phyloP scores from a whole-genome alignment of 2,888 invertebrate genomes.

The Apodemia hepburni region DNA sequence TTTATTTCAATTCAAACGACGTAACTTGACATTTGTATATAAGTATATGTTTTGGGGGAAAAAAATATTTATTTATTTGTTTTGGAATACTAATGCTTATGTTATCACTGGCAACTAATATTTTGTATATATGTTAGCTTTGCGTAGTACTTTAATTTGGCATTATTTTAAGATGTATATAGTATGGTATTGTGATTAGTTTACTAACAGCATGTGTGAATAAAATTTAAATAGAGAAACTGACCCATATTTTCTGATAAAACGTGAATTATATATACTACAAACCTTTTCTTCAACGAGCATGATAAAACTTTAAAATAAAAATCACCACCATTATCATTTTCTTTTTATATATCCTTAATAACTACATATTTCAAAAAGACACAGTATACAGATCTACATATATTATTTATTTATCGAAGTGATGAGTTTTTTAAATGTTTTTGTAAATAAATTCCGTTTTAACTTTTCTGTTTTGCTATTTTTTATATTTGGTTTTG shows the following conservation, averaged over 20 bases:
- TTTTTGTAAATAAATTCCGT: constrained; percentile 21
- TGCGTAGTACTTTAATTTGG: neutral
- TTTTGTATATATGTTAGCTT: constrained; percentile 11
- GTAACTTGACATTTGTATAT: constrained; percentile 12
- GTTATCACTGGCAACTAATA: constrained; percentile 10
- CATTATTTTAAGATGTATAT: constrained; percentile 7
- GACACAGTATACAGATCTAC: constrained; percentile 55
- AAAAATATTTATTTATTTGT: neutral
- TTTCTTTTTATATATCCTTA: neutral
- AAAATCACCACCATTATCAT: constrained; percentile 3
- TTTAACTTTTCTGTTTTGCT: neutral
- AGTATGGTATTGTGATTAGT: constrained; percentile 21
- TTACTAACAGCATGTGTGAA: constrained; percentile 35
- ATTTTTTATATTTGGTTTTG: neutral
- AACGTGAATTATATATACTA: constrained; percentile 25
- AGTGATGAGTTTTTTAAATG: constrained; percentile 4
- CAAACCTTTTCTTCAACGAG: neutral
- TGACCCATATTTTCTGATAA: constrained; percentile 55
- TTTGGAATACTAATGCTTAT: constrained; percentile 3
- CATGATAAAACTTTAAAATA: neutral
- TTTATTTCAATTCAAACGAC: constrained; percentile 3
- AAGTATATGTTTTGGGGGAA: neutral
- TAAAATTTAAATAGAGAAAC: constrained; percentile 38
- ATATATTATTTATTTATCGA: constrained; percentile 28
- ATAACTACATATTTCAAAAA: constrained; percentile 1